Base-by-base conservation (phyloP, 1,140 invertebrate genomes). In the Dreissena polymorpha region DNA sequence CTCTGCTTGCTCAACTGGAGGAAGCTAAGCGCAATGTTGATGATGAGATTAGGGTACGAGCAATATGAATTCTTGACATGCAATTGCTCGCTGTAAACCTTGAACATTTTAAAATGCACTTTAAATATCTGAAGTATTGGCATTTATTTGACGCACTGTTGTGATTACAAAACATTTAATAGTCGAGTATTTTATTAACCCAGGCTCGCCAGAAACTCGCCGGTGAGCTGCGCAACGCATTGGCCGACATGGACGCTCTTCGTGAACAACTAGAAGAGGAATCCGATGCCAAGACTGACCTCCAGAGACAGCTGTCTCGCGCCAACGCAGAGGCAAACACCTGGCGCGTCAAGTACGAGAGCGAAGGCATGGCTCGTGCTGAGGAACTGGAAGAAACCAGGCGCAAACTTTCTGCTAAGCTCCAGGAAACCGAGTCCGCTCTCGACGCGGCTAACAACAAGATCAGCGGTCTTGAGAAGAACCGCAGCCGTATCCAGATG, bases 371-470 rank as follows among this genome's bases (percentile, higher is more conserved):
- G 86, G 97, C 98, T 85, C 95, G 98, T 88, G 96, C 98, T 88
- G 98, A 99, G 94, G 99, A 99, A 94, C 95, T 99, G 86, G 99
- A 99, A 93, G 99, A 99, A 93, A 96, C 98, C 90, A 99, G 77
- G 50, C 96, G 98, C 92, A 99, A 99, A 93, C 95, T 99, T 84
- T 97, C 98, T 93, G 96, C 97, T 83, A 98, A 98, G 92, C 95
- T 99, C 64, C 97, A 97, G 88, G 99, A 99, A 93, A 97, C 98
- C 87, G 98, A 99, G 93, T 98, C 99, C 63, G 87, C 88, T 79
- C 85, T 91, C 89, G 99, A 99, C 93, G 97, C 97, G 55, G 96
- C 99, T 91, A 98, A 99, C 95, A 96, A 97, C 93, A 99, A 99
- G 95, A 97, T 97, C 91, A 96, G 97, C 90, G 97, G 96, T 78